A percentile compares a stretch with the other conserved stretches of the same genome.
These are phyloP conservation scores for Tragelaphus buxtoni DNA, from an alignment of 2,113 vertebrate species.

Conservation along the genomic window DNA sequence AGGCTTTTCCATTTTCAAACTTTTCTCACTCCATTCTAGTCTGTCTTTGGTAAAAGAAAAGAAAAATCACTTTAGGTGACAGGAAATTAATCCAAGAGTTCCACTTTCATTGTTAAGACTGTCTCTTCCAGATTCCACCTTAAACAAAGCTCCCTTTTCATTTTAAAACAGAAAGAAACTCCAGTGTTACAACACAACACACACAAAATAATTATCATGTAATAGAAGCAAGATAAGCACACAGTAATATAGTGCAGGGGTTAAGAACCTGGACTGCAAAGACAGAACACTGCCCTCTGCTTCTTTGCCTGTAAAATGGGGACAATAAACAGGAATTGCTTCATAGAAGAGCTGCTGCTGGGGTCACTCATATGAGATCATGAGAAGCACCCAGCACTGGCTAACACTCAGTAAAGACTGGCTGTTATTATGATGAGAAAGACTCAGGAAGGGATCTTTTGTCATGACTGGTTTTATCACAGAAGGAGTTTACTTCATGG, in stretches of 20 bases:
- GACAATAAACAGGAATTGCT: neutral
- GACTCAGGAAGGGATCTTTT: neutral
- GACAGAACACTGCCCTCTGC: neutral
- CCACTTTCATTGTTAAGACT: neutral
- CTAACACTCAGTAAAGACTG: neutral
- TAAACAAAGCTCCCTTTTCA: neutral
- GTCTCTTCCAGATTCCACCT: neutral
- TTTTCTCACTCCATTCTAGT: neutral
- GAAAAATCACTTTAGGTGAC: neutral
- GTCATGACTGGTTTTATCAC: neutral
- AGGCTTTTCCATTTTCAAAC: neutral
- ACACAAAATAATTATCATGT: neutral
- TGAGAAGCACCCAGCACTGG: neutral
- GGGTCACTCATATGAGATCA: neutral
- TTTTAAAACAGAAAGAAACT: slow-evolving; percentile 15
- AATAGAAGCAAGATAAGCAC: neutral
- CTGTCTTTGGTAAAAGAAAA: neutral
- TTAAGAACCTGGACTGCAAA: neutral
- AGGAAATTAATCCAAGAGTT: neutral
- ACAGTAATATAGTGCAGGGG: neutral
- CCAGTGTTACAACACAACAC: neutral
- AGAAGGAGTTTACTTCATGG: neutral
- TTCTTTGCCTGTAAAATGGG: neutral
- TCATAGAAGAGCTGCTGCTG: neutral
- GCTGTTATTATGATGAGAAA: neutral